A percentile compares a stretch with the other conserved stretches of the same genome.
phyloP scores from a whole-genome alignment of 2,797 vertebrate genomes.

The Syngnathus rostellatus region DNA sequence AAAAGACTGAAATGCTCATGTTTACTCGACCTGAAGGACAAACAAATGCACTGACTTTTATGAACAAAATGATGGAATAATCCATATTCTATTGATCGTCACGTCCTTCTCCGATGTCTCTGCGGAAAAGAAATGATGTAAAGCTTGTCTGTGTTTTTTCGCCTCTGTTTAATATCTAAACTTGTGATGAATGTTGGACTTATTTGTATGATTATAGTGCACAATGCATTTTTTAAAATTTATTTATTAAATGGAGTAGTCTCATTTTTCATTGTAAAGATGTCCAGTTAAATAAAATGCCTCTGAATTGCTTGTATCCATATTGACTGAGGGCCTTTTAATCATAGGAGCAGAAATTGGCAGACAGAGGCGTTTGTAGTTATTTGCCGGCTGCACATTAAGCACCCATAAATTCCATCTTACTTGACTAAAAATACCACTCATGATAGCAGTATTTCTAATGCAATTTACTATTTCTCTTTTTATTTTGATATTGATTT shows the following conservation, averaged over 20 bases:
- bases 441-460: background rate
- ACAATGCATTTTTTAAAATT: conserved; percentile 41
- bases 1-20: conserved; percentile 29
- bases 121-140: conserved; percentile 41
- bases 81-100: conserved; percentile 15
- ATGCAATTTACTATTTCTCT: background rate
- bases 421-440: background rate
- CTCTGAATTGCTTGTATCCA: conserved; percentile 42
- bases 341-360: conserved; percentile 31
- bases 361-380: conserved; percentile 9
- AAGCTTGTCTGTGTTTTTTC: conserved; percentile 40
- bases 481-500: background rate
- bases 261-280: conserved; percentile 42
- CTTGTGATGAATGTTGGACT: conserved; percentile 41
- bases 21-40: conserved; percentile 38
- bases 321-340: conserved; percentile 36
- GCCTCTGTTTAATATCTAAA: conserved; percentile 32
- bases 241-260: conserved; percentile 47
- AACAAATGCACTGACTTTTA: conserved; percentile 30
- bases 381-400: background rate
- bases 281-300: conserved; percentile 62
- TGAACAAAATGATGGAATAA: conserved; percentile 13
- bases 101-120: conserved; percentile 36
- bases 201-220: conserved; percentile 38
- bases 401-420: background rate